Base-by-base conservation (phyloP, 2,888 invertebrate species). In the Nymphalis c-album region DNA sequence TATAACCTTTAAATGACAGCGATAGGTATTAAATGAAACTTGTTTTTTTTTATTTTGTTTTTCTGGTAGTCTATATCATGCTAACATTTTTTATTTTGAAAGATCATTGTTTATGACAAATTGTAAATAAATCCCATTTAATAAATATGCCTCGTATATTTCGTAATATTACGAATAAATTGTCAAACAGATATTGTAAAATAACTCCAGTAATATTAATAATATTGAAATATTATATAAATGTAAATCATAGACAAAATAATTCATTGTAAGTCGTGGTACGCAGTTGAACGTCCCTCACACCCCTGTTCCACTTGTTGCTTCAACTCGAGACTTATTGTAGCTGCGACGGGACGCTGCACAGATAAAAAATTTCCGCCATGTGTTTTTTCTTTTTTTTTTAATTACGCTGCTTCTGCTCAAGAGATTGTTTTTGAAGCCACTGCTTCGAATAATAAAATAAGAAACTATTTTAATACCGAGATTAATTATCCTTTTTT, bases 251-350 rank as follows among this genome's bases (percentile, higher is more conserved):
- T 20, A 46, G 7, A 59, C 2, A 18, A 45, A 59, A 59, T 35
- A 58, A 58, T 59, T 40, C 18, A 45, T 35, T 55, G 50, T 26
- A 63, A 60, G 6, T 58, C 53, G 20, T 2, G 17, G 64, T 67
- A 48, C 66, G 73, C 73, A 78, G 73, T 82, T 82, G 85, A 78
- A 73, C 79, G 71, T 79, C 82, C 84, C 84, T 73, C 76, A 76
- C 77, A 84, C 83, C 86, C 84, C 84, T 73, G 67, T 61, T 46
- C 79, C 84, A 88, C 88, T 82, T 88, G 88, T 88, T 87, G 88
- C 86, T 68, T 51, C 67, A 66, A 59, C 62, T 67, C 72, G 67
- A 51, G 51, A 72, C 71, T 71, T 74, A 74, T 72, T 72, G 72
- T 61, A 67, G 59, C 40, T 40, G 40, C 67, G 72, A 64, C 67